phyloP scores from a whole-genome alignment of 2,113 vertebrate genomes.

The Serinus canaria region DNA sequence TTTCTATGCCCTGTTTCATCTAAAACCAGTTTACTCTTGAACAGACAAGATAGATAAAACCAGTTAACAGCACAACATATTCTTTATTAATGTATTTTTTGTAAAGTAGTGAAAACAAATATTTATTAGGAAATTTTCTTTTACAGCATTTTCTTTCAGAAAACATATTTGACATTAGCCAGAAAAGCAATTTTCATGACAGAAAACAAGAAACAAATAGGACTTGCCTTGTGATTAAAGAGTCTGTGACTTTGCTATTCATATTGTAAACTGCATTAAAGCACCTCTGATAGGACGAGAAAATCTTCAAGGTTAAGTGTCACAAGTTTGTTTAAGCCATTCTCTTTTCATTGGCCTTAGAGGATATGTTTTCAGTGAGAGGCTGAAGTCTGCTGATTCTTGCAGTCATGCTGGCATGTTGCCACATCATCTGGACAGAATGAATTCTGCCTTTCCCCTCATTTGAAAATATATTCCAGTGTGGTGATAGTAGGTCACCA shows the following conservation, averaged over 20 bases:
- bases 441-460: neutral
- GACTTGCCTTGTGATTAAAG: neutral
- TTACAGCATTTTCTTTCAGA: neutral
- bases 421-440: neutral
- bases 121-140: neutral
- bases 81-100: neutral
- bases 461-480: neutral
- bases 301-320: neutral
- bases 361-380: neutral
- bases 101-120: neutral
- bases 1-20: neutral
- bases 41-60: neutral
- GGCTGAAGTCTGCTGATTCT: neutral
- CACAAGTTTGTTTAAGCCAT: neutral
- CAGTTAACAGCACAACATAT: neutral
- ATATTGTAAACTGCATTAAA: neutral
- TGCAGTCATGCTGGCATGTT: rapidly evolving
- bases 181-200: neutral
- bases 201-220: neutral
- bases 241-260: neutral
- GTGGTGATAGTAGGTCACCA: neutral
- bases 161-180: neutral
- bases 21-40: neutral
- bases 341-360: neutral
- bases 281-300: neutral